These are phyloP conservation scores for Centropristis striata DNA, from an alignment of 2,113 vertebrate species.

Conservation along the genomic window DNA sequence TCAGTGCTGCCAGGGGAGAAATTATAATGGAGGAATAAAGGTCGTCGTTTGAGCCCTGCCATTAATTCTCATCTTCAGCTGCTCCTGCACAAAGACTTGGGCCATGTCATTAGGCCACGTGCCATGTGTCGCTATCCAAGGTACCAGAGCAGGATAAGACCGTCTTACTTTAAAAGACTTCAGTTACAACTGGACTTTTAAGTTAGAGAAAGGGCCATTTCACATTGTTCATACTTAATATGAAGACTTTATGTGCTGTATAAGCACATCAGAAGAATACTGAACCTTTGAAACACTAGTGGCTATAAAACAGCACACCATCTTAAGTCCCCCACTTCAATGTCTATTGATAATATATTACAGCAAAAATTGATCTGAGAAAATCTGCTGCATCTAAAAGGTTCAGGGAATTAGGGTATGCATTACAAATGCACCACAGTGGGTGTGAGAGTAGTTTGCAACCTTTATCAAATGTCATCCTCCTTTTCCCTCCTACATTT, in stretches of 20 bases:
- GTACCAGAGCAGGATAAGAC: constrained; percentile 11
- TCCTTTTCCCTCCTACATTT: constrained; percentile 45
- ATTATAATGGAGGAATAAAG: constrained; percentile 63
- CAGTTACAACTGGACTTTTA: constrained; percentile 39
- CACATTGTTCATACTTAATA: constrained; percentile 38
- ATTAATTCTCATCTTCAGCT: constrained; percentile 62
- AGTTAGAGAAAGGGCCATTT: constrained; percentile 36
- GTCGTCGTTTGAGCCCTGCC: constrained; percentile 47
- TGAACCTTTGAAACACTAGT: constrained; percentile 19
- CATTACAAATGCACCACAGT: constrained; percentile 23
- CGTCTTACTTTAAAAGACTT: constrained; percentile 43
- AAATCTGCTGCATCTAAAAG: constrained; percentile 33
- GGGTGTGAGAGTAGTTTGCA: constrained; percentile 35
- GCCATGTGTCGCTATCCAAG: constrained; percentile 31
- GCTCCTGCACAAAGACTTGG: constrained; percentile 41
- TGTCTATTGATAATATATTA: constrained; percentile 57
- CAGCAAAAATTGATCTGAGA: constrained; percentile 25
- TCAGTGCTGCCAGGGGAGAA: constrained; percentile 57
- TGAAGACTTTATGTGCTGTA: constrained; percentile 9
- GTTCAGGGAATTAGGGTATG: constrained; percentile 30
- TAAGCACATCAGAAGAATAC: constrained; percentile 23
- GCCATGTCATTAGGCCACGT: constrained; percentile 38
- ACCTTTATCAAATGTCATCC: constrained; percentile 63
- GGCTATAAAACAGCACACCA: constrained; percentile 11
- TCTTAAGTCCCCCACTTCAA: constrained; percentile 9